Conservation (phyloP, 2,888 invertebrate genomes). For the Drosophila limbata region DNA sequence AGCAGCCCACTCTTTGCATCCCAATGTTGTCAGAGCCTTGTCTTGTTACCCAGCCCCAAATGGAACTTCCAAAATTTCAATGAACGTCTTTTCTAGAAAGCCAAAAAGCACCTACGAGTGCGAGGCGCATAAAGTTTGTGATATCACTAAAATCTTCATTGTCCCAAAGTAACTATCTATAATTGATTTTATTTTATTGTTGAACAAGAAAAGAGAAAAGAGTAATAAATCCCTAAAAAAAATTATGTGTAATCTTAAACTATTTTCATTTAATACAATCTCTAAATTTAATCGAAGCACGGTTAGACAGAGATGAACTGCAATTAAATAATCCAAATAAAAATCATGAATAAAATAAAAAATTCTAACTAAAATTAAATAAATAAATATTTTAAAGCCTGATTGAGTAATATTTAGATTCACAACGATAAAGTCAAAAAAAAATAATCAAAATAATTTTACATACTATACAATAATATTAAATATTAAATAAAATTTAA, state of each 20-base stretch:
- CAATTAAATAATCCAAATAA: neutral
- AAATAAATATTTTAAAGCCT: neutral
- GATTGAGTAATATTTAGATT: neutral
- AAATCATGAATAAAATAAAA: too few relatives aligned
- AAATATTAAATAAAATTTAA: too few relatives aligned
- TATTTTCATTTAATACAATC: neutral
- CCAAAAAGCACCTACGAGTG: neutral
- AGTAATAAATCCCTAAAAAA: too few relatives aligned
- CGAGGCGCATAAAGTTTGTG: neutral
- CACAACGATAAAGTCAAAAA: too few relatives aligned
- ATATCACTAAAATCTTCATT: too few relatives aligned
- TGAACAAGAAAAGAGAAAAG: too few relatives aligned
- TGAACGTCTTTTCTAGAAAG: constrained; percentile 11
- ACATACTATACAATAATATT: too few relatives aligned
- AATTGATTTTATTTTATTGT: neutral
- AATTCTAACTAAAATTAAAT: neutral
- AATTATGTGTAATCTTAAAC: too few relatives aligned
- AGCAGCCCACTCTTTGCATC: constrained; percentile 51
- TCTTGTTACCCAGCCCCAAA: constrained; percentile 29
- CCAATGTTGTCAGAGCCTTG: constrained; percentile 43
- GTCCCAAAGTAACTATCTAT: neutral
- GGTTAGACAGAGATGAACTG: too few relatives aligned
- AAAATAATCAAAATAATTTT: too few relatives aligned
- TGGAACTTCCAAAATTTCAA: constrained; percentile 14
- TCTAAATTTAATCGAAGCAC: too few relatives aligned